Evolutionary conservation across 2,797 vertebrate species (phyloP).

Genomic region (Pseudomugil gertrudae): DNA sequence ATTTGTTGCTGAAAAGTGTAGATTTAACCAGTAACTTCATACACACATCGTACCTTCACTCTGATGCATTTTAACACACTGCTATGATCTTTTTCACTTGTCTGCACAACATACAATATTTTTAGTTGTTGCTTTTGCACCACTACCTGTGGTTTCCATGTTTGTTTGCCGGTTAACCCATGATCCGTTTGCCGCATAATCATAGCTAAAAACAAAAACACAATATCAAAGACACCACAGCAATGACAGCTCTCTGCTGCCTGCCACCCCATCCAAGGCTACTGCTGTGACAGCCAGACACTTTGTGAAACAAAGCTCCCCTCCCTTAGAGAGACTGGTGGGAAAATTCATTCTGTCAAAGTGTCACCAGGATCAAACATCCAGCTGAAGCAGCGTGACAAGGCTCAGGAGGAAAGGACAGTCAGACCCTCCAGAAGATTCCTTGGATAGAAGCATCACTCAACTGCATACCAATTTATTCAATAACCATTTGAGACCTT

Average conservation of each 20-base stretch:
- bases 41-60: not conserved
- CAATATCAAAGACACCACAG: slow-evolving; percentile 19
- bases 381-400: slow-evolving; percentile 28
- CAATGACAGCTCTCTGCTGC: slow-evolving; percentile 25
- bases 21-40: not conserved
- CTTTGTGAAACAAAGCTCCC: slow-evolving; percentile 46
- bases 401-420: slow-evolving; percentile 22
- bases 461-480: slow-evolving; percentile 8
- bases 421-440: slow-evolving; percentile 29
- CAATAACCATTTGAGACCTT: not conserved
- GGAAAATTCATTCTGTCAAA: slow-evolving; percentile 64
- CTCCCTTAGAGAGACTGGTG: slow-evolving; percentile 29
- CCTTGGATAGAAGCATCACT: slow-evolving; percentile 1
- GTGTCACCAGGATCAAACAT: slow-evolving; percentile 56
- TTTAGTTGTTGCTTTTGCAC: no score
- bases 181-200: slow-evolving; percentile 10
- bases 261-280: not conserved
- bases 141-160: slow-evolving; percentile 8
- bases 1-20: not conserved
- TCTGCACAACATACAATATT: no score
- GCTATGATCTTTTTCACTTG: not conserved
- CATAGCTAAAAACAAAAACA: slow-evolving; percentile 9
- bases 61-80: not conserved
- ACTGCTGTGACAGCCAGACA: slow-evolving; percentile 45
- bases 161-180: slow-evolving; percentile 14